Evolutionary conservation across 2,888 invertebrate species (phyloP), one percentile per base, ranked within the genome.

Genomic region (Drosophila engyochracea): DNA sequence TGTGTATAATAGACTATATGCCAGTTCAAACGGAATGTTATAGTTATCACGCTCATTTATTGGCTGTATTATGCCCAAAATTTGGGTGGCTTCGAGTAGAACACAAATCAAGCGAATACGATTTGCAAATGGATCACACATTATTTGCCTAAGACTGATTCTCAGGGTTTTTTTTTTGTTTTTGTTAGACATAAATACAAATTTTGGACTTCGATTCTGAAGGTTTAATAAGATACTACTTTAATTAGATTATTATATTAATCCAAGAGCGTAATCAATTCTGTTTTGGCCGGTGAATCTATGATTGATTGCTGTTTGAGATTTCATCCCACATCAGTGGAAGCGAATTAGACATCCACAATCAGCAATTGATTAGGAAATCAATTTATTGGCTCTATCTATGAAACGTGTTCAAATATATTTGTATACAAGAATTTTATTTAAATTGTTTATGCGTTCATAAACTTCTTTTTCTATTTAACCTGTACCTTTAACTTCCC

Each of bases 1-100:
- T 0, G 85, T 65, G 1, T 76, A 65, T 19, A 85, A 4, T 16
- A 76, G 66, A 47, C 73, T 79, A 33, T 10, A 67, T 2, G 33
- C 55, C 14, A 87, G 19, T 12, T 71, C 55, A 1, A 0, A 7
- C 0, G 28, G 6, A 16, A 68, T 28, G 0, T 66, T 7, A 4
- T 47, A 19, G 7, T 14, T 61, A 4, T 12, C n/a, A 1, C 54
- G 35, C 3, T 16, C 10, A 41, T 67, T 69, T 14, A 55, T n/a
- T 10, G 68, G 61, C 16, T 72, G 71, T 12, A 76, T 14, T 37
- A 70, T n/a, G 41, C 54, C 71, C 33, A 80, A 19, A 0, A 80
- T 22, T 7, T 67, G 55, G 14, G 68, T 72, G 10, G 44, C 12
- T 55, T 83, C 72, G 14, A 80, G 54, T 3, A 80, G 64, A 16